Base-by-base conservation (phyloP, 2,888 invertebrate species). In the Nomada fucata region DNA sequence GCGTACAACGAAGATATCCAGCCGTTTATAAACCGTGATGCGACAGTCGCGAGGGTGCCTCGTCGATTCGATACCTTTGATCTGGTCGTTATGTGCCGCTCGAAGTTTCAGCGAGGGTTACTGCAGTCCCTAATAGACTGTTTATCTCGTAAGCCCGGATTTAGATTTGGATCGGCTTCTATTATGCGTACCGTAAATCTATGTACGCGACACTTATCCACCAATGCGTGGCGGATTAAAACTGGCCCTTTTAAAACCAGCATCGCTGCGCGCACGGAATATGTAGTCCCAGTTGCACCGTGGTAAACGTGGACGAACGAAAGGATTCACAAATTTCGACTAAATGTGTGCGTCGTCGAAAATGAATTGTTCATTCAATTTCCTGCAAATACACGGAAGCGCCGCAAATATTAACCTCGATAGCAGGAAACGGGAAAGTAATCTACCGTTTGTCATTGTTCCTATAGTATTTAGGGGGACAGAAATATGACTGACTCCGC, bases 121-220 rank as follows among this genome's bases (percentile, higher is more conserved):
- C 70, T 79, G 77, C 84, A 83, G 53, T 80, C 87, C 88, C 90
- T 89, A 91, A 91, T 92, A 92, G 91, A 91, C 91, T 91, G 90
- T 91, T 91, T 92, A 92, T 92, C 92, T 91, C 91, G 83, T 90
- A 91, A 92, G 90, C 90, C 86, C 71, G 89, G 91, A 92, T 92
- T 92, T 91, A 91, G 89, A 92, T 89, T 90, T 79, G 84, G 85
- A 90, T 91, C 88, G 78, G 69, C 63, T 74, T 72, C 76, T 84
- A 88, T 90, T 90, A 89, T 89, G 75, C 77, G 70, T 79, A 69
- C 29, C 65, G 52, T 59, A 52, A 29, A 65, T 67, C 60, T 23
- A 61, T 42, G 23, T 55, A 29, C 72, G 47, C 13, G 47, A 7
- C 67, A 42, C 50, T 23, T 26, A 50, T 47, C 20, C 70, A 50